phyloP scores from a whole-genome alignment of 2,797 vertebrate species.

The Erethizon dorsatum region DNA sequence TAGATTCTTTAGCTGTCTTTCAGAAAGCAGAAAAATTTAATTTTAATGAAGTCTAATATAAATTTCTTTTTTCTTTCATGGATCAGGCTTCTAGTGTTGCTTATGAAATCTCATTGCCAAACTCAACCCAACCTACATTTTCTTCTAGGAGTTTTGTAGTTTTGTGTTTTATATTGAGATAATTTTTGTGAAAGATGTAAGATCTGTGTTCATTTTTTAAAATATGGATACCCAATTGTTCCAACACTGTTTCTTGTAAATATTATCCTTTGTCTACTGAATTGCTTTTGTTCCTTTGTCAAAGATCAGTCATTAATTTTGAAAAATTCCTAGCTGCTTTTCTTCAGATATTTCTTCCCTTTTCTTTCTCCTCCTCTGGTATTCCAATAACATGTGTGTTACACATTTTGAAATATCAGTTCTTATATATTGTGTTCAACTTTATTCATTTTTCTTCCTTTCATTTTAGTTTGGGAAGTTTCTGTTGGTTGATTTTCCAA shows the following conservation, averaged over 20 bases:
- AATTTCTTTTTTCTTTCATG: not conserved
- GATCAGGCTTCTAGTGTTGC: not conserved
- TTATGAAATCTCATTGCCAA: not conserved
- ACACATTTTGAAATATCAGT: not conserved
- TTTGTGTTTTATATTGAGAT: not conserved
- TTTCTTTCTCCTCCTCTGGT: not conserved
- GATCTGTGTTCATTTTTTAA: not conserved
- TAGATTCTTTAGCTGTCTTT: not conserved
- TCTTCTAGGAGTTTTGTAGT: not conserved
- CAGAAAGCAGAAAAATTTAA: not conserved
- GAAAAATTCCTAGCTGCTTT: not conserved
- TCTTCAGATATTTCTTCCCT: not conserved
- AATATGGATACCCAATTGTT: not conserved
- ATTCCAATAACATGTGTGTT: fast-evolving
- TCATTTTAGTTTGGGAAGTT: not conserved
- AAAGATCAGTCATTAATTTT: not conserved
- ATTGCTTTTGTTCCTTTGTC: not conserved
- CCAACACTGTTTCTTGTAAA: not conserved
- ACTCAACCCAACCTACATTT: not conserved
- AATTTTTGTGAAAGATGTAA: not conserved
- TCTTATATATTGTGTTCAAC: not conserved
- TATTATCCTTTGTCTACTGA: not conserved
- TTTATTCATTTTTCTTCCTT: not conserved
- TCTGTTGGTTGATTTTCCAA: too few relatives aligned
- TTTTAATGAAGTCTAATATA: not conserved